Evolutionary conservation across 2,888 invertebrate genomes (phyloP).

Genomic region (Idaea aversata): DNA sequence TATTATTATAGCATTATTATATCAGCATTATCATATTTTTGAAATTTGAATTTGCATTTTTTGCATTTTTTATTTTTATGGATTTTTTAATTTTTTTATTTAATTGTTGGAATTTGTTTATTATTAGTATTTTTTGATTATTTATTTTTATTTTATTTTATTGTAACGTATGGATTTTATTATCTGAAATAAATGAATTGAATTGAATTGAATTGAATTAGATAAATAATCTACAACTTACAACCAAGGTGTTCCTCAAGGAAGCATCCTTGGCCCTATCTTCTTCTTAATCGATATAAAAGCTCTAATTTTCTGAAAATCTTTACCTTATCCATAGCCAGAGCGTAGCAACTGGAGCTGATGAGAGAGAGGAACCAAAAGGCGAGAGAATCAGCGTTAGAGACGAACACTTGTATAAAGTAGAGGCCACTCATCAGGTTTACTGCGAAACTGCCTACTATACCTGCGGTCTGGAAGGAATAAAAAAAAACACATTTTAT

Average conservation of each 20-base stretch:
- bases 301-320: not conserved
- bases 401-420: slow-evolving; percentile 89
- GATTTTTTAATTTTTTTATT: too few relatives aligned
- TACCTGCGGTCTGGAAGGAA: slow-evolving; percentile 85
- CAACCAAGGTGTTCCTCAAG: not conserved
- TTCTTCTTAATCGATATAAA: not conserved
- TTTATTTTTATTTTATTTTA: too few relatives aligned
- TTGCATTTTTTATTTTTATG: too few relatives aligned
- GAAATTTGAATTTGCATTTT: too few relatives aligned
- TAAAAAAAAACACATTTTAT: too few relatives aligned
- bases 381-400: slow-evolving; percentile 83
- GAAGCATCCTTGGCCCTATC: not conserved
- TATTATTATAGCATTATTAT: too few relatives aligned
- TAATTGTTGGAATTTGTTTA: too few relatives aligned
- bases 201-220: not conserved
- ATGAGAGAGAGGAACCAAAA: slow-evolving; percentile 90
- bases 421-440: slow-evolving; percentile 89
- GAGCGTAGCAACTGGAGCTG: slow-evolving; percentile 90
- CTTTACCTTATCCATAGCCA: slow-evolving; percentile 90
- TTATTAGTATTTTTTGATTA: too few relatives aligned
- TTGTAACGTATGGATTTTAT: too few relatives aligned
- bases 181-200: too few relatives aligned
- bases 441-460: slow-evolving; percentile 88
- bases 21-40: too few relatives aligned
- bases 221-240: not conserved